Conservation (phyloP, 2,888 invertebrate genomes). For the Polyommatus icarus region DNA sequence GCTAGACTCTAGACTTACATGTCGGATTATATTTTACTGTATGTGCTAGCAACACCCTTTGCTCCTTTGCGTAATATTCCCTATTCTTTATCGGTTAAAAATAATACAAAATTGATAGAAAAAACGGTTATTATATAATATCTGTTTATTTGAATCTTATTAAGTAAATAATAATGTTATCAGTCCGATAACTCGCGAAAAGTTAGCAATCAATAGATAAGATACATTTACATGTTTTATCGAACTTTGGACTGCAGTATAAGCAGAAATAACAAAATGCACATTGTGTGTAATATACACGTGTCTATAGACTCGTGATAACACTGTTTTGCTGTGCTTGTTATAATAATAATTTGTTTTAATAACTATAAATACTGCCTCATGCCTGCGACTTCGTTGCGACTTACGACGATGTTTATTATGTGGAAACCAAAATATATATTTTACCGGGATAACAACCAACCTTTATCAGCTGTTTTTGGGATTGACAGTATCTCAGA, state of each 20-base stretch:
- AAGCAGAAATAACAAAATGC: conserved; percentile 13
- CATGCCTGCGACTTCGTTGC: neutral
- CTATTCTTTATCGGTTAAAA: neutral
- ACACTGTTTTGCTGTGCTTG: conserved; percentile 50
- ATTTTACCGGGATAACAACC: neutral
- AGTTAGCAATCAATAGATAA: conserved; percentile 8
- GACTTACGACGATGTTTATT: neutral
- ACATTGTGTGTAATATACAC: conserved; percentile 34
- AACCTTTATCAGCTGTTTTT: neutral
- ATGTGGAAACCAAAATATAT: neutral
- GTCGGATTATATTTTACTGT: too few species aligned
- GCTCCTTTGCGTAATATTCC: too few species aligned
- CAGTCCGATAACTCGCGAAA: neutral
- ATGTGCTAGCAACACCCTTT: too few species aligned
- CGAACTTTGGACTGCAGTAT: conserved; percentile 18
- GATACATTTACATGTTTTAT: conserved; percentile 14
- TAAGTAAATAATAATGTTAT: neutral
- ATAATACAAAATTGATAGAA: neutral
- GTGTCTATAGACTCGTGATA: conserved; percentile 47
- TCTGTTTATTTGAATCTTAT: neutral
- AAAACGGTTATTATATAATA: neutral
- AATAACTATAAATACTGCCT: neutral
- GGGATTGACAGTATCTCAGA: neutral
- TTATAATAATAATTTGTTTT: neutral
- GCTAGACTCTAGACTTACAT: too few species aligned